Evolutionary conservation across 2,888 invertebrate species (phyloP).

Genomic region (Aphrophora alni): DNA sequence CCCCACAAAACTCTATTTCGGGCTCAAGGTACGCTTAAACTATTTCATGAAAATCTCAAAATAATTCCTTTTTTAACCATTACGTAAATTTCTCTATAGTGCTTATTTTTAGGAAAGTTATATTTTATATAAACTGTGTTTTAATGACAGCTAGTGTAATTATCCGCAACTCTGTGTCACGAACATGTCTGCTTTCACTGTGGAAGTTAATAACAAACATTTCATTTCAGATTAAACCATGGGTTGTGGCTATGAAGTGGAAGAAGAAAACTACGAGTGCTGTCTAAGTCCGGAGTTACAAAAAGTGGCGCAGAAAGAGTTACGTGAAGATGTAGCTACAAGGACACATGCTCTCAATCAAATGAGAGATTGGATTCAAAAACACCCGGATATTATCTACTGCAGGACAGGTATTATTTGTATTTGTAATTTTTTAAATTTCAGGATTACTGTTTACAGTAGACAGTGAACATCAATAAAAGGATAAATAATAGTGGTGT

Average conservation of each 20-base stretch:
- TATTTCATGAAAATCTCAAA: too few species aligned
- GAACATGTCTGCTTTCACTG: too few species aligned
- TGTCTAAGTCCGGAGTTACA: conserved; percentile 43
- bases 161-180: too few species aligned
- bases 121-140: too few species aligned
- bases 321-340: conserved; percentile 70
- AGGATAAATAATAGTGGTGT: background rate
- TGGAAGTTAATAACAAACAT: background rate
- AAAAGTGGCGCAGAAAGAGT: conserved; percentile 66
- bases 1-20: too few species aligned
- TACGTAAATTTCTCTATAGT: too few species aligned
- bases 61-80: too few species aligned
- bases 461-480: background rate
- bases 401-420: conserved; percentile 72
- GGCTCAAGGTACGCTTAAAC: too few species aligned
- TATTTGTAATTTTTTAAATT: too few species aligned
- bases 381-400: conserved; percentile 72
- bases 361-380: conserved; percentile 72
- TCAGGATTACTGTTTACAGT: conserved; percentile 32
- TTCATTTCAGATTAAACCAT: background rate
- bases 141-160: too few species aligned
- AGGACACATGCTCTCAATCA: conserved; percentile 69
- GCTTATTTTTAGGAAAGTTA: too few species aligned
- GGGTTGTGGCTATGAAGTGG: conserved; percentile 50
- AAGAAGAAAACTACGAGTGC: conserved; percentile 40